Evolutionary conservation across 2,797 vertebrate genomes (phyloP), one percentile per base, ranked within the genome.

Genomic region (Bufotes viridis): DNA sequence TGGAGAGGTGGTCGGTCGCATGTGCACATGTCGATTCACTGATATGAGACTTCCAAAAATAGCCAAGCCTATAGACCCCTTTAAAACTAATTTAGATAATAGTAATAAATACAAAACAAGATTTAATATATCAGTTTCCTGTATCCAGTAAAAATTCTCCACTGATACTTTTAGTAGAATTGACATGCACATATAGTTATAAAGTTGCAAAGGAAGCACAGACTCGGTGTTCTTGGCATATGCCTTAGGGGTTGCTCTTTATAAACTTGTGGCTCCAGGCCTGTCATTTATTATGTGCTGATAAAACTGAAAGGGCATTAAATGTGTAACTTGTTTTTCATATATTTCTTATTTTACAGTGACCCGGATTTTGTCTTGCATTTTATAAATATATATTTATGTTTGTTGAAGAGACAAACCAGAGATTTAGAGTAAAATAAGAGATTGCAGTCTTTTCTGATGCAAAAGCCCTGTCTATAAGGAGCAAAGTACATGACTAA

Each of bases 201-300:
- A 78, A 86, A 86, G 79, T 82, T 89, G 84, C 88, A 89, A 89
- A 82, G 79, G 84, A 89, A 86, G 84, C 88, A 89, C 26, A 89
- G 80, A 70, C 79, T 86, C 81, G 61, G 24, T 85, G 83, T 89
- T 89, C 84, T 26, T 89, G 79, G 69, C 80, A 78, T 89, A 22
- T 89, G 88, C 88, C 80, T 82, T 74, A 86, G 88, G 88, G 83
- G 88, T 89, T 89, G 84, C 88, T 89, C 88, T 89, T 82, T 89
- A 89, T 89, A 89, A 89, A 86, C 88, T 86, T 86, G 88, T 89
- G 55, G 85, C 88, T 89, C 69, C 60, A 89, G 88, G 88, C 84
- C 88, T 89, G 79, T 86, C 70, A 89, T 86, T 86, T 89, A 89
- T 89, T 89, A 89, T 86, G 88, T 89, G 88, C 88, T 89, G 88